Conservation (phyloP, 2,797 vertebrate species). For the Muscicapa comitata region DNA sequence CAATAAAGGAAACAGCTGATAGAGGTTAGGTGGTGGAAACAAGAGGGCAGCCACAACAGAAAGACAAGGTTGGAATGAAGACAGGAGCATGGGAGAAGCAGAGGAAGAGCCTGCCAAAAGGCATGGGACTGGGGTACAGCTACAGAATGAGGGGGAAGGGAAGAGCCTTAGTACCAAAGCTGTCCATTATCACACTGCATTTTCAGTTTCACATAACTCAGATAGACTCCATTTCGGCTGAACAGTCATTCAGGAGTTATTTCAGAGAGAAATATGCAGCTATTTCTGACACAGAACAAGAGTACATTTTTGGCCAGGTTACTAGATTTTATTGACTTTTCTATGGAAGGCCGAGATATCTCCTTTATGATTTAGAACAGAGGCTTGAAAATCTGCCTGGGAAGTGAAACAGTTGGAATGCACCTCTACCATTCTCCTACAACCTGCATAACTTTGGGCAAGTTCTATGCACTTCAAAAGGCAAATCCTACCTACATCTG, state of each 20-base stretch:
- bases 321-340: background rate
- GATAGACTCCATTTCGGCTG: background rate
- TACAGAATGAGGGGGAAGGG: background rate
- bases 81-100: background rate
- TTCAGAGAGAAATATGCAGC: background rate
- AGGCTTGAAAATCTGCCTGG: background rate
- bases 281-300: background rate
- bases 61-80: conserved; percentile 29
- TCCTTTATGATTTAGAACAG: background rate
- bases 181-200: background rate
- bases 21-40: conserved; percentile 35
- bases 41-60: conserved; percentile 32
- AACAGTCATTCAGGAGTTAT: background rate
- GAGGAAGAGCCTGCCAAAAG: background rate
- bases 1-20: conserved; percentile 62
- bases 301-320: background rate
- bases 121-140: background rate
- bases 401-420: background rate
- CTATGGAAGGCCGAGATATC: background rate
- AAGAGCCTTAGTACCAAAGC: background rate
- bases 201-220: background rate
- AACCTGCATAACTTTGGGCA: background rate
- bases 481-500: background rate
- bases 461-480: background rate
- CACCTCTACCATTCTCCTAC: background rate